These are phyloP conservation scores for Rhopalosiphum maidis DNA, from an alignment of 1,140 invertebrate species.

Conservation along the genomic window DNA sequence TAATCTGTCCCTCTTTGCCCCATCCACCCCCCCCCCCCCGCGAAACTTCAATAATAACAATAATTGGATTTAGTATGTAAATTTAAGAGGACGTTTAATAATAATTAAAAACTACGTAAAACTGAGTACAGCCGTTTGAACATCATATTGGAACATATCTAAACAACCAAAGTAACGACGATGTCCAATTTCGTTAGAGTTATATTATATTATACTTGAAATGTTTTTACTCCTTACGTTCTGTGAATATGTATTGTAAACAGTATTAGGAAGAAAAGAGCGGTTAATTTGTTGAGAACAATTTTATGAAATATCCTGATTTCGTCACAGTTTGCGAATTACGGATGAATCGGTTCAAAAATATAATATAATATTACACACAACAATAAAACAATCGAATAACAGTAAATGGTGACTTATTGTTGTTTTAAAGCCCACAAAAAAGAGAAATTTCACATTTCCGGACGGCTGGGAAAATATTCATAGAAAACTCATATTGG, in stretches of 20 bases:
- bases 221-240: neutral
- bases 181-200: neutral
- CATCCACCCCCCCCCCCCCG: too few relatives aligned
- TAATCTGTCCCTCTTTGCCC: neutral
- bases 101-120: neutral
- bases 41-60: neutral
- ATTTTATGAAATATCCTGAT: neutral
- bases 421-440: neutral
- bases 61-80: neutral
- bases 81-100: neutral
- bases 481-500: neutral
- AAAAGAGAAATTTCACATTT: conserved; percentile 34
- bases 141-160: neutral
- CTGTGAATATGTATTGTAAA: neutral
- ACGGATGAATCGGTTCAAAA: neutral
- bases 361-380: neutral
- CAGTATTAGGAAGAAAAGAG: neutral
- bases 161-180: neutral
- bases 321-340: conserved; percentile 34
- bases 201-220: neutral
- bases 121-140: neutral
- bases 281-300: neutral
- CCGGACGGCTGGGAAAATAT: neutral
- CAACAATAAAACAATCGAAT: conserved; percentile 47
- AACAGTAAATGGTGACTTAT: neutral